A percentile compares a stretch with the other conserved stretches of the same genome.
Evolutionary conservation across 2,888 invertebrate species (phyloP).

Genomic region (Candidula unifasciata): DNA sequence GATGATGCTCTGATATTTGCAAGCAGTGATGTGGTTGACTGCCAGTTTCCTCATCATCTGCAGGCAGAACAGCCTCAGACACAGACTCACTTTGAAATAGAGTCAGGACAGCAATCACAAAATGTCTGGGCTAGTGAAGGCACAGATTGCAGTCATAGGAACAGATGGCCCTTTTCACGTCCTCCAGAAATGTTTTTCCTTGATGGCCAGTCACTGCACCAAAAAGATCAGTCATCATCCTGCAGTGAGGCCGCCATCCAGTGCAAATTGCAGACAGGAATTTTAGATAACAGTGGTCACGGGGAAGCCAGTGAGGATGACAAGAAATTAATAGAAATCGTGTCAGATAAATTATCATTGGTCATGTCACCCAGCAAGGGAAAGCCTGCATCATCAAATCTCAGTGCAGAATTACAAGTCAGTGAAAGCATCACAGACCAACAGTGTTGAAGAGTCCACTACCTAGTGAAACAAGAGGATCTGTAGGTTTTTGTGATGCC

Average conservation of each 20-base stretch:
- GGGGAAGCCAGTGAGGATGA: constrained; percentile 38
- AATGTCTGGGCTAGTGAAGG: not conserved
- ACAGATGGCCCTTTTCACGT: not conserved
- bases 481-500: not conserved
- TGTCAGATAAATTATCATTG: constrained; percentile 30
- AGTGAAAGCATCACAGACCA: not conserved
- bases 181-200: not conserved
- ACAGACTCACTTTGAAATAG: not conserved
- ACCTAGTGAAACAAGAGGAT: not conserved
- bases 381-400: not conserved
- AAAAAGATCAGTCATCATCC: not conserved
- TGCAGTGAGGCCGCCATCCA: not conserved
- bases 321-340: constrained; percentile 23
- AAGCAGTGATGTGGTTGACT: not conserved
- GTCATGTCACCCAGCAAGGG: not conserved
- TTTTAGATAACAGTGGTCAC: not conserved
- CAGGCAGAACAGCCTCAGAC: not conserved
- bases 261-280: not conserved
- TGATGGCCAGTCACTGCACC: not conserved
- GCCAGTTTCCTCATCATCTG: not conserved
- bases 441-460: not conserved
- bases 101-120: not conserved
- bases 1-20: not conserved
- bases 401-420: not conserved
- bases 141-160: not conserved